phyloP scores from a whole-genome alignment of 2,888 invertebrate species.

The Tricholauxania praeusta region DNA sequence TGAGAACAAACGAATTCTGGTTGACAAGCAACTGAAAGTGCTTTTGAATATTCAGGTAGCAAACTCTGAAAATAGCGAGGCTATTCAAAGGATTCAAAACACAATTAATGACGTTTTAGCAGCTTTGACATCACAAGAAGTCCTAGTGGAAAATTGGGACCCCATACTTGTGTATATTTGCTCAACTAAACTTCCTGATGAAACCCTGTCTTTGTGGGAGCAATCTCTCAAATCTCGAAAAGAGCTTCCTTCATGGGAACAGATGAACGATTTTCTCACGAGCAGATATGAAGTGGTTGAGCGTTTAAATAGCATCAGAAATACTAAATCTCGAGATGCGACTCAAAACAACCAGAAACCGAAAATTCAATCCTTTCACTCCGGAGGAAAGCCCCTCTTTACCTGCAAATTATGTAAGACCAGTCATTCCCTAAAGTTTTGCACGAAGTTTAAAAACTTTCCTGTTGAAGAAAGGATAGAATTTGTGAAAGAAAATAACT shows the following conservation, averaged over 20 bases:
- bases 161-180: conserved; percentile 4
- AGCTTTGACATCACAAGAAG: too few species aligned
- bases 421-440: conserved; percentile 4
- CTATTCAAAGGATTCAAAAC: not conserved
- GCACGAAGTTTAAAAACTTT: conserved; percentile 8
- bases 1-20: conserved; percentile 27
- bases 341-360: too few species aligned
- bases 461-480: conserved; percentile 22
- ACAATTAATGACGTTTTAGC: too few species aligned
- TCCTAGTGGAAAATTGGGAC: not conserved
- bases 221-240: not conserved
- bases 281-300: conserved; percentile 29
- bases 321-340: too few species aligned
- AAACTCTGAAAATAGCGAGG: not conserved
- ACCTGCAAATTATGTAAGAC: too few species aligned
- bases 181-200: not conserved
- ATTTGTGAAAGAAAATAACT: conserved; percentile 14
- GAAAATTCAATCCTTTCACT: too few species aligned
- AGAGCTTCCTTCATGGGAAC: conserved; percentile 18
- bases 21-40: conserved; percentile 30
- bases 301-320: too few species aligned
- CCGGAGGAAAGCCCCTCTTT: too few species aligned
- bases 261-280: conserved; percentile 27
- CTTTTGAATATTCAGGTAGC: too few species aligned
- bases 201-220: conserved; percentile 5